Evolutionary conservation across 2,797 vertebrate genomes (phyloP).

Genomic region (Enteromius argenteus): DNA sequence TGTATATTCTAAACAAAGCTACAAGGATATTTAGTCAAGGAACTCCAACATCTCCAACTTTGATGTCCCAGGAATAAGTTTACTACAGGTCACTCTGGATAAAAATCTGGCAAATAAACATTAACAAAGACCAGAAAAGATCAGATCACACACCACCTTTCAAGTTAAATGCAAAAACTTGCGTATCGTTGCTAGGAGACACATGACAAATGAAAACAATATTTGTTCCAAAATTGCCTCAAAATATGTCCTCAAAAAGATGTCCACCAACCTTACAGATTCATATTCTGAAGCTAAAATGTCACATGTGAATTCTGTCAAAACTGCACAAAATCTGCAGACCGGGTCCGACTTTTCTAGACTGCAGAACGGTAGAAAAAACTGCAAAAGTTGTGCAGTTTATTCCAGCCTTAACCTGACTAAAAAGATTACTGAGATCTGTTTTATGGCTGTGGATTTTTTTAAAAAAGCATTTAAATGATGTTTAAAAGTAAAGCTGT

Average conservation of each 20-base stretch:
- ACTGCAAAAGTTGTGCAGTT: too few relatives aligned
- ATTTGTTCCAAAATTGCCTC: background rate
- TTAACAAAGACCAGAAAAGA: background rate
- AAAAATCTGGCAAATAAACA: background rate
- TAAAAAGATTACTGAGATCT: too few relatives aligned
- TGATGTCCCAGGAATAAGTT: background rate
- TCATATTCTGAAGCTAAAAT: background rate
- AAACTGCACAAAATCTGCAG: background rate
- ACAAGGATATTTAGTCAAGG: background rate
- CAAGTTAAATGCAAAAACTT: background rate
- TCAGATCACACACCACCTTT: background rate
- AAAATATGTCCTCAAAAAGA: background rate
- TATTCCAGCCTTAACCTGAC: too few relatives aligned
- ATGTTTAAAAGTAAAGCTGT: background rate
- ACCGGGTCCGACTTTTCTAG: background rate
- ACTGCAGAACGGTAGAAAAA: background rate
- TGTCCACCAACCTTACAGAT: fast-evolving
- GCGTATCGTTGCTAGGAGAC: background rate
- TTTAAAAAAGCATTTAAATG: background rate
- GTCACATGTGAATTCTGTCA: background rate
- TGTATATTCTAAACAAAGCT: background rate
- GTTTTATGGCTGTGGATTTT: background rate
- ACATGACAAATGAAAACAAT: background rate
- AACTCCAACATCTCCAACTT: background rate
- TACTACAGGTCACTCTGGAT: background rate